phyloP scores from a whole-genome alignment of 2,888 invertebrate genomes.

The Oscheius myriophilus region DNA sequence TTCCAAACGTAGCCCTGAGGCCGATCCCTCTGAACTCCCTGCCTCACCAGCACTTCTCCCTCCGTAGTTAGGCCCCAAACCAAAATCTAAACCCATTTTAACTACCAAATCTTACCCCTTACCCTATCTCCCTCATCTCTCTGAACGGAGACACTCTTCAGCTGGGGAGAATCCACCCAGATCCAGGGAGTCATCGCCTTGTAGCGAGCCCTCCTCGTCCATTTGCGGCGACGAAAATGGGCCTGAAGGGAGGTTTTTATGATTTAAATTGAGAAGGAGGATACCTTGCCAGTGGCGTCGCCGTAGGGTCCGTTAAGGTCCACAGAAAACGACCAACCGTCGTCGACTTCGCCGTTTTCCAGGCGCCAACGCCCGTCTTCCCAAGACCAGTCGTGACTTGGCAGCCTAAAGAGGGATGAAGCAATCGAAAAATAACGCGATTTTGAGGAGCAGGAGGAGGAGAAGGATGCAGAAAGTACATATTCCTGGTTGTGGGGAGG shows the following conservation, averaged over 20 bases:
- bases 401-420: conserved; percentile 2
- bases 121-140: conserved; percentile 31
- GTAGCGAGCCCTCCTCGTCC: conserved; percentile 37
- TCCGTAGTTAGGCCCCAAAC: conserved; percentile 26
- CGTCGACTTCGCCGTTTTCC: conserved; percentile 15
- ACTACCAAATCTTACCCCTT: not conserved
- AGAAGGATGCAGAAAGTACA: too few relatives aligned
- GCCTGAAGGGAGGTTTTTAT: not conserved
- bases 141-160: conserved; percentile 31
- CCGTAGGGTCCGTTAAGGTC: conserved; percentile 10
- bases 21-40: conserved; percentile 13
- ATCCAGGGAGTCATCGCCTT: conserved; percentile 37
- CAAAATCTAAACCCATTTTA: conserved; percentile 20
- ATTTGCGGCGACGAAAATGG: conserved; percentile 33
- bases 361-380: conserved; percentile 12
- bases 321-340: conserved; percentile 20
- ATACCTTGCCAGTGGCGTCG: too few relatives aligned
- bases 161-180: conserved; percentile 35
- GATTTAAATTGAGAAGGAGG: too few relatives aligned
- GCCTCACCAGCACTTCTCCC: conserved; percentile 29
- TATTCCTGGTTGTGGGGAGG: too few relatives aligned
- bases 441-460: too few relatives aligned
- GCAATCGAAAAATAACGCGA: too few relatives aligned
- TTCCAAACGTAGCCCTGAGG: conserved; percentile 32
- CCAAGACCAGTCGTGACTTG: conserved; percentile 25